Conservation (phyloP, 2,888 invertebrate species). For the Cyclophora punctaria region DNA sequence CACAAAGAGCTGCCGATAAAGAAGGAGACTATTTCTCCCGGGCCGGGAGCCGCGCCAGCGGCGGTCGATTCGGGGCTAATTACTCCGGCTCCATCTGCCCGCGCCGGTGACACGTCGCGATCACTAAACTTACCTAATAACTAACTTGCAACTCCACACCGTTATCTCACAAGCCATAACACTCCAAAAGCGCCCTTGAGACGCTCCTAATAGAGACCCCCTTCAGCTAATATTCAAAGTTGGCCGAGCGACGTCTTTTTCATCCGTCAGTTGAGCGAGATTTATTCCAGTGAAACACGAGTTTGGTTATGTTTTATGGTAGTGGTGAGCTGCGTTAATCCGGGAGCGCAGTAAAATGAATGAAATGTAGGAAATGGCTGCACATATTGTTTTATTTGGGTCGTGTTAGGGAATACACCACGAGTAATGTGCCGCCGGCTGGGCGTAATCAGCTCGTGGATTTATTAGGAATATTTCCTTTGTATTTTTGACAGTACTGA, state of each 20-base stretch:
- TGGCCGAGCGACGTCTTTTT: constrained; percentile 26
- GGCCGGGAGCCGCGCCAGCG: too few relatives aligned
- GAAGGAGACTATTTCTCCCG: too few relatives aligned
- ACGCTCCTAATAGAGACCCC: constrained; percentile 19
- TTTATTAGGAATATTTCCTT: too few relatives aligned
- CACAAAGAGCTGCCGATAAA: too few relatives aligned
- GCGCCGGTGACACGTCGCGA: constrained; percentile 44
- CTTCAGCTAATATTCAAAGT: constrained; percentile 15
- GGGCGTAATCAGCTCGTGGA: too few relatives aligned
- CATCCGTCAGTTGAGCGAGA: constrained; percentile 37
- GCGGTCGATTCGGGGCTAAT: constrained; percentile 36
- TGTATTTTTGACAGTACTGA: too few relatives aligned
- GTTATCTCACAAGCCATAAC: constrained; percentile 18
- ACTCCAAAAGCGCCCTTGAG: constrained; percentile 29
- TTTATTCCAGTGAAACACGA: constrained; percentile 42
- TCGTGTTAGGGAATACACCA: background rate
- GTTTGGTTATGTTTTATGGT: constrained; percentile 35
- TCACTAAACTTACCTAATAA: constrained; percentile 59
- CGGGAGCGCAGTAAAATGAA: constrained; percentile 24
- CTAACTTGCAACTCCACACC: constrained; percentile 31
- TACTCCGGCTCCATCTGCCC: constrained; percentile 18
- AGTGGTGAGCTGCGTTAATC: constrained; percentile 25
- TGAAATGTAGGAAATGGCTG: constrained; percentile 12
- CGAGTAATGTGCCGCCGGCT: too few relatives aligned
- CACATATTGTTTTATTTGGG: constrained; percentile 21